phyloP scores from a whole-genome alignment of 2,888 invertebrate genomes.

The Poecilobothrus nobilitatus region DNA sequence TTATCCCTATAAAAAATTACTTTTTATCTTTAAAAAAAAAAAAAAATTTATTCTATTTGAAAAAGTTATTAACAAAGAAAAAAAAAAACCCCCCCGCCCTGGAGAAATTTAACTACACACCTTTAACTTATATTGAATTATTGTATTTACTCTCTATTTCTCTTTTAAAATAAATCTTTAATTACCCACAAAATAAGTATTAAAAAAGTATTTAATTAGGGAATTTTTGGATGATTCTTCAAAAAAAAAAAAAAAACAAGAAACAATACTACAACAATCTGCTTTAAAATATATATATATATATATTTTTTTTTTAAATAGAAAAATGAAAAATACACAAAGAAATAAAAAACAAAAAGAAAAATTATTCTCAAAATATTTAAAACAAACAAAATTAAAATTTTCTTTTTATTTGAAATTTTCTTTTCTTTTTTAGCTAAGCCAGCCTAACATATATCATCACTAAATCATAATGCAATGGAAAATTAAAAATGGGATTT shows the following conservation, averaged over 20 bases:
- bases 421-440: slow-evolving; percentile 32
- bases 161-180: slow-evolving; percentile 12
- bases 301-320: not conserved
- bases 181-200: too few species aligned
- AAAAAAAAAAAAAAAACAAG: not conserved
- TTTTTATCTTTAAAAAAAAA: too few species aligned
- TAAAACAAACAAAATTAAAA: not conserved
- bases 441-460: slow-evolving; percentile 42
- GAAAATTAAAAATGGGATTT: slow-evolving; percentile 14
- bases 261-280: not conserved
- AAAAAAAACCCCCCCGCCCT: not conserved
- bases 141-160: slow-evolving; percentile 25
- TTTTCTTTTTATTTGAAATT: not conserved
- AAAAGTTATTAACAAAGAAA: not conserved
- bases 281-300: too few species aligned
- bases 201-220: not conserved
- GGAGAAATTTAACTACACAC: slow-evolving; percentile 13
- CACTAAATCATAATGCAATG: slow-evolving; percentile 33
- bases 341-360: not conserved
- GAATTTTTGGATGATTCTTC: slow-evolving; percentile 15
- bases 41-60: not conserved
- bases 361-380: not conserved
- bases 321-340: not conserved
- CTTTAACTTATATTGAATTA: slow-evolving; percentile 15
- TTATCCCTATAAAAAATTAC: too few species aligned